phyloP scores from a whole-genome alignment of 2,797 vertebrate species.

The Mus caroli region DNA sequence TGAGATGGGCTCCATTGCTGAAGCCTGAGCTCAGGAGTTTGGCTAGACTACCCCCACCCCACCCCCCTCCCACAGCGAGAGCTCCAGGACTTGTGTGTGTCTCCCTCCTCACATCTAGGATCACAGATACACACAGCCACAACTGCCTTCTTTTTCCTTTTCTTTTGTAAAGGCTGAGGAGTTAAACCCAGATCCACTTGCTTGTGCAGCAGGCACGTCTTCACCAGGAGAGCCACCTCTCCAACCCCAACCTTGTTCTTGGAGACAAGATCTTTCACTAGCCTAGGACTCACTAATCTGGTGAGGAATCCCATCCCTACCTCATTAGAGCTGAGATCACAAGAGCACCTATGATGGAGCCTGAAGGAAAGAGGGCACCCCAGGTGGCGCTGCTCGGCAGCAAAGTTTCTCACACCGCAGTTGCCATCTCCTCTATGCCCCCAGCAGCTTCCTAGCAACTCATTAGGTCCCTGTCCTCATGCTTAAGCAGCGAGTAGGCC shows the following conservation, averaged over 20 bases:
- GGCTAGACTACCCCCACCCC: neutral
- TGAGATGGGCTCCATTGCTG: neutral
- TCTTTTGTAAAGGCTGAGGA: neutral
- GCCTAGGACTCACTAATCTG: neutral
- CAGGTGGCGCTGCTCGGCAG: neutral
- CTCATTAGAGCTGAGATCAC: neutral
- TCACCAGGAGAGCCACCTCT: no score
- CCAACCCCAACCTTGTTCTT: neutral
- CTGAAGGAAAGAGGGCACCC: neutral
- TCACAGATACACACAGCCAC: neutral
- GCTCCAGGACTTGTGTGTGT: neutral
- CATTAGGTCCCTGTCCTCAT: neutral
- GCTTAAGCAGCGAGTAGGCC: neutral
- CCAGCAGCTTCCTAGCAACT: slow-evolving; percentile 10
- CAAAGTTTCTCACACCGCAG: neutral
- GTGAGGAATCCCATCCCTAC: neutral
- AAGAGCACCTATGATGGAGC: neutral
- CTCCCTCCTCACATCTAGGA: neutral
- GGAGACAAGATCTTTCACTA: neutral
- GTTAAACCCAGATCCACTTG: neutral
- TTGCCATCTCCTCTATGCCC: neutral
- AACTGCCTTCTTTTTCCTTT: neutral
- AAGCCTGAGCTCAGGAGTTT: neutral
- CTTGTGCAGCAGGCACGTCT: no score
- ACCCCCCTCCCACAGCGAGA: no score